Evolutionary conservation across 2,888 invertebrate genomes (phyloP), one percentile per base, ranked within the genome.

Genomic region (Sthenelais limicola): DNA sequence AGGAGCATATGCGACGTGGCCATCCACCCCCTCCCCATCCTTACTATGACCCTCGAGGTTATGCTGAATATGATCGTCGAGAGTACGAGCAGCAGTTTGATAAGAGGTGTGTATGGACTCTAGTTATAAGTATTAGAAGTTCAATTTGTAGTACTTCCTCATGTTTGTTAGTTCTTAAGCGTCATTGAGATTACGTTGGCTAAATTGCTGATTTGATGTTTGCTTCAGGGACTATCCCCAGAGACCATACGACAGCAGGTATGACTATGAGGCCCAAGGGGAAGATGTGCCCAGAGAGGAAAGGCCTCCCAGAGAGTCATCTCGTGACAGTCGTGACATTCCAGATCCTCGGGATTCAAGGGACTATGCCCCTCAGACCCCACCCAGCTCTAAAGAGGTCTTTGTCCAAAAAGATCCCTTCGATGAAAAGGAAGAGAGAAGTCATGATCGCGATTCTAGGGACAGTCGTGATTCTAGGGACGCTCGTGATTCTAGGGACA

Each of bases 321-420:
- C 52, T 21, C 52, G 70, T 1, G 62, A 62, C 24, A 2, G 18
- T 2, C 62, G 62, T 21, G 62, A 62, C 38, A 21, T 24, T 7
- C 5, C 47, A 18, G 56, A 51, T 9, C 30, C 47, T 48, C 67
- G 67, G 18, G 67, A 67, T 26, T 18, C 35, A 15, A 18, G 67
- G 30, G 67, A 67, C 18, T 47, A 48, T 21, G 5, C 26, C 15
- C 67, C 47, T 26, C 47, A 48, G 30, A 47, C 67, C 3, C 67
- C 67, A 24, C 67, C 67, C 1, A 43, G 38, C 1, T 43, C 47
- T 9, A 67, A 48, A 26, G 47, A 67, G n/a, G 79, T 82, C 0
- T 74, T 80, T 9, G 74, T 82, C 28, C 84, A 84, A 73, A 82
- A 83, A 78, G 87, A 87, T 79, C 82, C 85, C 7, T 85, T 86